Evolutionary conservation across 2,888 invertebrate genomes (phyloP).

Genomic region (Ellobium chinense): DNA sequence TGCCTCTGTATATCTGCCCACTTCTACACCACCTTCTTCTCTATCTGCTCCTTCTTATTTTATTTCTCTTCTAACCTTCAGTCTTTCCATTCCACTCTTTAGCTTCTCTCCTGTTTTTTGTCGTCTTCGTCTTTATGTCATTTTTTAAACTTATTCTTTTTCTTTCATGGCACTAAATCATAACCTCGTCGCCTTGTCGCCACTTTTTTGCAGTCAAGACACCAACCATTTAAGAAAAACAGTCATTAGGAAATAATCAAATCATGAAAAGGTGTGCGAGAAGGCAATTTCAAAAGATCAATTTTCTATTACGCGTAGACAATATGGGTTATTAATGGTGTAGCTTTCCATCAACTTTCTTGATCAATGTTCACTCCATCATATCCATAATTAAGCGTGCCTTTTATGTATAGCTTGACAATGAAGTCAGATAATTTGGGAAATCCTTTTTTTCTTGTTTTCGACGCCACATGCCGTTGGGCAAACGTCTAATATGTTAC

Average conservation of each 20-base stretch:
- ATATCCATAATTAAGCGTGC: neutral
- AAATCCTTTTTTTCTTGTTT: neutral
- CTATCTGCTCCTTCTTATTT: neutral
- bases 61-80: neutral
- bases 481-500: neutral
- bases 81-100: neutral
- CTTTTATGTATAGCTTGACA: neutral
- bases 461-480: neutral
- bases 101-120: neutral
- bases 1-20: too few species aligned
- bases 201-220: too few species aligned
- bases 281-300: constrained; percentile 6
- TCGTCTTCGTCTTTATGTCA: neutral
- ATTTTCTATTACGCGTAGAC: constrained; percentile 16
- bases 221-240: too few species aligned
- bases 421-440: neutral
- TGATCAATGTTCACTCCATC: neutral
- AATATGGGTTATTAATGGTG: neutral
- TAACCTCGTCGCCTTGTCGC: too few species aligned
- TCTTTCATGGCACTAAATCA: too few species aligned
- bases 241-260: constrained; percentile 9
- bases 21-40: neutral
- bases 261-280: neutral
- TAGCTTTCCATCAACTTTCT: neutral
- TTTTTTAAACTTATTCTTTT: neutral